phyloP scores from a whole-genome alignment of 1,140 invertebrate genomes.

The Microplitis demolitor region DNA sequence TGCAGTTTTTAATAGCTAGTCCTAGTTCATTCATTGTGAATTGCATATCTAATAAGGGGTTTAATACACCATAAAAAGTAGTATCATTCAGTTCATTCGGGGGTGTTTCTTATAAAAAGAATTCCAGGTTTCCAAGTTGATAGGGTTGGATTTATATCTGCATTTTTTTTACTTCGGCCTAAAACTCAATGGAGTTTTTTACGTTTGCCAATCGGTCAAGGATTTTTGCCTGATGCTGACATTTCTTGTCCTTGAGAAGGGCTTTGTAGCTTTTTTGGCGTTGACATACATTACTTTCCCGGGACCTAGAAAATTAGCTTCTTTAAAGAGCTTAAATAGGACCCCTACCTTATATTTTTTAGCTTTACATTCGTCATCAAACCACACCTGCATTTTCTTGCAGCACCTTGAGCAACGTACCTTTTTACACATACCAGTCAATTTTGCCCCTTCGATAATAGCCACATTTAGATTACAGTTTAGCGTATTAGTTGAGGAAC shows the following conservation, averaged over 20 bases:
- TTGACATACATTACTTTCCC: not conserved
- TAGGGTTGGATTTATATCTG: not conserved
- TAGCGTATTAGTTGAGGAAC: too few relatives aligned
- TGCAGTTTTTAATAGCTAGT: too few relatives aligned
- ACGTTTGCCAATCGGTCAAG: not conserved
- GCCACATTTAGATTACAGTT: too few relatives aligned
- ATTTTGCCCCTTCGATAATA: too few relatives aligned
- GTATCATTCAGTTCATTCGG: not conserved
- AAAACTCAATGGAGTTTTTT: not conserved
- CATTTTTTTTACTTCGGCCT: not conserved
- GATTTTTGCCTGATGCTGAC: not conserved
- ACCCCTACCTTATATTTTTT: not conserved
- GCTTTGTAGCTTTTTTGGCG: not conserved
- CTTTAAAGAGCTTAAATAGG: not conserved
- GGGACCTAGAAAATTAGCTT: not conserved
- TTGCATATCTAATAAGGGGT: not conserved
- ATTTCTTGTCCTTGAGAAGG: not conserved
- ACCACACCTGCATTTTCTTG: too few relatives aligned
- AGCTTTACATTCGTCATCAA: too few relatives aligned
- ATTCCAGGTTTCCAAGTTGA: not conserved
- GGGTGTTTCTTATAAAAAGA: not conserved
- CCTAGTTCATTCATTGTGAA: not conserved
- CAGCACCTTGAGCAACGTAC: too few relatives aligned
- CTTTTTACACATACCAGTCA: too few relatives aligned
- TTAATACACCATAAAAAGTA: not conserved